A percentile compares a stretch with the other conserved stretches of the same genome.
These are phyloP conservation scores for Tricholaema leucomelas DNA, from an alignment of 2,113 vertebrate genomes.

Conservation along the genomic window DNA sequence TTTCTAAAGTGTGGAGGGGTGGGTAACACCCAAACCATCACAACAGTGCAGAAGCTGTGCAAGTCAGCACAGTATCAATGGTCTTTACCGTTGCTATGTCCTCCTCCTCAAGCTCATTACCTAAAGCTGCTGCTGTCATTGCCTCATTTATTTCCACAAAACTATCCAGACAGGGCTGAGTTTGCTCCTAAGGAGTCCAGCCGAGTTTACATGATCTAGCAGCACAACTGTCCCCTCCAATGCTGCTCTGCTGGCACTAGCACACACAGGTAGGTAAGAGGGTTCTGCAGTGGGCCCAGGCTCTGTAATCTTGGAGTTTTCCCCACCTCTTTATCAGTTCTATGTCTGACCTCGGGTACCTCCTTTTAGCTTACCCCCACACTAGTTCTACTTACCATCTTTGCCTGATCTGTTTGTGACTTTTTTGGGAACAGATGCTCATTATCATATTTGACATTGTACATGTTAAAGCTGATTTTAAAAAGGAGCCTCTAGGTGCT, in stretches of 20 bases:
- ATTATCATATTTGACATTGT: not conserved
- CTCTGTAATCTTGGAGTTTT: not conserved
- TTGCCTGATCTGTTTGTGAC: not conserved
- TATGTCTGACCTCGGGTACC: not conserved
- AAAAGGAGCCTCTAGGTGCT: constrained; percentile 18
- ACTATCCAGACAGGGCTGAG: not conserved
- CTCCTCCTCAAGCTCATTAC: not conserved
- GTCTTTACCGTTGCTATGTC: not conserved
- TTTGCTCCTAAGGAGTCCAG: not conserved
- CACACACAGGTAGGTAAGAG: not conserved
- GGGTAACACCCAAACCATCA: too few relatives aligned
- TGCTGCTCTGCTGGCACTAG: not conserved
- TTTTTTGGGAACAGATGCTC: not conserved
- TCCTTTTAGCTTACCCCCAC: not conserved
- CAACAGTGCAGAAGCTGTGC: not conserved
- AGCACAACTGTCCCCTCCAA: fast-evolving
- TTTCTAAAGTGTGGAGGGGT: too few relatives aligned
- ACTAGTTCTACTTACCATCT: not conserved
- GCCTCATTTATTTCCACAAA: not conserved
- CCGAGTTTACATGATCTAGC: not conserved
- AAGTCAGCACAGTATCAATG: not conserved
- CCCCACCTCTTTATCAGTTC: not conserved
- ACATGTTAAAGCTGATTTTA: not conserved
- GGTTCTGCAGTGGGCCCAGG: not conserved
- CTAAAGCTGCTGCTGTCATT: not conserved